Percentiles rank a stretch among this genome's conserved stretches.
These are phyloP conservation scores for Eurystomus glaucurus DNA, from an alignment of 2,797 vertebrate genomes.

Conservation along the genomic window DNA sequence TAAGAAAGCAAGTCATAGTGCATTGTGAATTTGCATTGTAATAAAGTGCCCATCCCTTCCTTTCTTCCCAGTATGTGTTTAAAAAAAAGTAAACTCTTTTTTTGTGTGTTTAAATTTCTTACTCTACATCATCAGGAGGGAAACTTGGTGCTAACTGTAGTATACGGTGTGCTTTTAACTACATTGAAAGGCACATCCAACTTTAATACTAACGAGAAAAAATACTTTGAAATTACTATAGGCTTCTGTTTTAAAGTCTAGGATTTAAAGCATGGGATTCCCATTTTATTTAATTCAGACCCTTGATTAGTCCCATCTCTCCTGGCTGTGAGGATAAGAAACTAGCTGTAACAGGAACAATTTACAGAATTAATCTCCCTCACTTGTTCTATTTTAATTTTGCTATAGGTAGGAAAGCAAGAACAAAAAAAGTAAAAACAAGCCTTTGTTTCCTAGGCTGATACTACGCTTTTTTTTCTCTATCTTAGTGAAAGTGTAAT, in stretches of 20 bases:
- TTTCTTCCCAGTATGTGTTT: neutral
- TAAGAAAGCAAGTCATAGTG: neutral
- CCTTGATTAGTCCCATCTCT: neutral
- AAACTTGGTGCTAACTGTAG: neutral
- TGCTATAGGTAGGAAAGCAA: neutral
- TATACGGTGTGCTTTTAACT: neutral
- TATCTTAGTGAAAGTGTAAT: neutral
- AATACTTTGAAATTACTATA: neutral
- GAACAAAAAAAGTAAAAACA: neutral
- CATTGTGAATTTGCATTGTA: neutral
- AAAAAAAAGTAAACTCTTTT: neutral
- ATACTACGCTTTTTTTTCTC: neutral
- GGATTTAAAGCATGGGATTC: neutral
- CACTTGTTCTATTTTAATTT: neutral
- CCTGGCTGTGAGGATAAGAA: neutral
- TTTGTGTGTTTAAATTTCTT: neutral
- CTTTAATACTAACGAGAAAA: neutral
- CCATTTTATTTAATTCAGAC: neutral
- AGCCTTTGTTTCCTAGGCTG: neutral
- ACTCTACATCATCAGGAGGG: neutral
- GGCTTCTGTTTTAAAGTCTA: neutral
- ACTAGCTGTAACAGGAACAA: neutral
- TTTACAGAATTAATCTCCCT: neutral
- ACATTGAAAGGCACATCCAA: neutral
- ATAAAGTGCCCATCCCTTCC: neutral